phyloP scores from a whole-genome alignment of 2,797 vertebrate species.

The Pipistrellus pygmaeus region DNA sequence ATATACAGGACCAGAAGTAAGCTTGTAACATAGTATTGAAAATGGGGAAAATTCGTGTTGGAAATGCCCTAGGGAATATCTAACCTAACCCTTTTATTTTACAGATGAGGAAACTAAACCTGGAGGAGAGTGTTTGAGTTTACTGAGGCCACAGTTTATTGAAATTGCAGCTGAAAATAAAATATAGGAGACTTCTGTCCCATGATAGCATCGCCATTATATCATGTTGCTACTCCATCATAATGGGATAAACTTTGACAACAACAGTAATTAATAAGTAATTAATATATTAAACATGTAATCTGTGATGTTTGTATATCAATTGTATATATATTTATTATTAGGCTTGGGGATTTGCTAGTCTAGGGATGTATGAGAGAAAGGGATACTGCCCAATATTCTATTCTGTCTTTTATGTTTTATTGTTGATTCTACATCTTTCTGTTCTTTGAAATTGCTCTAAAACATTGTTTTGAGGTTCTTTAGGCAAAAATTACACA shows the following conservation, averaged over 20 bases:
- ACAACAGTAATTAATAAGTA: not conserved
- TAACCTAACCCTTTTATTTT: slow-evolving; percentile 38
- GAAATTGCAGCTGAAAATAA: not conserved
- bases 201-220: not conserved
- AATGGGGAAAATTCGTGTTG: not conserved
- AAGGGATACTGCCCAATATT: not conserved
- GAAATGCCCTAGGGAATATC: not conserved
- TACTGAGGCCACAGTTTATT: not conserved
- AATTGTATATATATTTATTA: not conserved
- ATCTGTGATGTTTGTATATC: not conserved
- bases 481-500: not conserved
- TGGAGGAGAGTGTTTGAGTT: slow-evolving; percentile 39
- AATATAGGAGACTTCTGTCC: not conserved
- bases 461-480: not conserved
- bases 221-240: not conserved
- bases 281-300: not conserved
- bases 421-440: not conserved
- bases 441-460: not conserved
- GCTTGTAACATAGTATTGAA: not conserved
- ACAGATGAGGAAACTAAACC: slow-evolving; percentile 34
- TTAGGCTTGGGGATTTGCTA: not conserved
- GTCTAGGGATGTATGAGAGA: not conserved
- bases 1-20: not conserved
- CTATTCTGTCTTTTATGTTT: not conserved
- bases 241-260: not conserved